Evolutionary conservation across 1,140 invertebrate species (phyloP), one percentile per base, ranked within the genome.

Genomic region (Drosophila simulans): DNA sequence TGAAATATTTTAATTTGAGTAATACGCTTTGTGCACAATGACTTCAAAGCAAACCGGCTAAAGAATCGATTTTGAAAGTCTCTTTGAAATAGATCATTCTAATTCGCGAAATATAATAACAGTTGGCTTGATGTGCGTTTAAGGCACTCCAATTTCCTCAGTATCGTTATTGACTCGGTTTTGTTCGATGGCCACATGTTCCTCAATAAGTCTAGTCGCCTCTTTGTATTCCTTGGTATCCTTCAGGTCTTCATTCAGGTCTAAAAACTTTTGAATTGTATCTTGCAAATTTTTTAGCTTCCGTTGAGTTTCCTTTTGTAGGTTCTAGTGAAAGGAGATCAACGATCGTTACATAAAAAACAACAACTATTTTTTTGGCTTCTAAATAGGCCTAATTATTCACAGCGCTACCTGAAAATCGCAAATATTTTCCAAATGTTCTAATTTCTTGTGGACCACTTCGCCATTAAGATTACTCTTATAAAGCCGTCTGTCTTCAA

Each of bases 361-460:
- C 17, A 17, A 17, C 0, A 17, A 1, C 17, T 17, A 17, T 17
- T 17, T 17, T 17, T 17, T 17, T 17, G 17, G 17, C 17, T 17
- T 17, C 1, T 17, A 17, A 17, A 17, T 0, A 17, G 17, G 17
- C 1, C 17, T 17, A 17, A 17, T 17, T 17, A 11, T 34, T 34
- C 34, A 34, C 10, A 17, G 1, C 7, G 12, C 10, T 15, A 49
- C 48, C n/a, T 66, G n/a, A 37, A 51, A 63, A 1, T 51, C 56
- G 0, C 46, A 42, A 3, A 83, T 27, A 2, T 49, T 58, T 15
- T 15, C 25, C 2, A 79, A 13, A 7, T 69, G 63, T 11, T 75
- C 53, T 8, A 65, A 7, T 20, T 62, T 70, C 13, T 45, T 62
- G n/a, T 66, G 52, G 0, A 17, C 15, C 10, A 34, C 0, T 12